Evolutionary conservation across 2,113 vertebrate species (phyloP).

Genomic region (Pollimyrus isidori): DNA sequence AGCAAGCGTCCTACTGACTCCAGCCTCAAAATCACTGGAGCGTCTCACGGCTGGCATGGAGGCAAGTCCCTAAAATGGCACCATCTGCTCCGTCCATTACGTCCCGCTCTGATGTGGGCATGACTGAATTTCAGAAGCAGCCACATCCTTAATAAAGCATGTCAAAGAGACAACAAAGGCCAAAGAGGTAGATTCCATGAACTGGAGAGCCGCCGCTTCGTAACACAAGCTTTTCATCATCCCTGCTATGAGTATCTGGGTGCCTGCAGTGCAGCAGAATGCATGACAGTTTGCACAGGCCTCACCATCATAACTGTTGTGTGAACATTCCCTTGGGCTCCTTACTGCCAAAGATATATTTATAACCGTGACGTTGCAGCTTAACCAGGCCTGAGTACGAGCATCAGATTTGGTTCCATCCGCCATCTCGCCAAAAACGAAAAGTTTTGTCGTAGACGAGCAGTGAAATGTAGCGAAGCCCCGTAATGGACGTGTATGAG

Average conservation of each 20-base stretch:
- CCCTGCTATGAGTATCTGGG: background rate
- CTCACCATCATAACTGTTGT: background rate
- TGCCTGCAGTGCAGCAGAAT: background rate
- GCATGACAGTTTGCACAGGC: background rate
- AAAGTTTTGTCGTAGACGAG: background rate
- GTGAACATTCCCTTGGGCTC: slow-evolving; percentile 1
- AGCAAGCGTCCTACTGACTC: background rate
- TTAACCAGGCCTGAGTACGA: background rate
- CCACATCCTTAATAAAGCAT: background rate
- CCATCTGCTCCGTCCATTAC: too few relatives aligned
- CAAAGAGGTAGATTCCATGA: background rate
- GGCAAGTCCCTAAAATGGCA: background rate
- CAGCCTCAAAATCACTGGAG: background rate
- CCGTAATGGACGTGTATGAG: background rate
- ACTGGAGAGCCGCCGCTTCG: background rate
- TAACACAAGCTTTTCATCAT: background rate
- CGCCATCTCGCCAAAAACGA: background rate
- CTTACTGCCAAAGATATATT: slow-evolving; percentile 2
- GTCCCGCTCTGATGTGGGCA: background rate
- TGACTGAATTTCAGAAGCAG: background rate
- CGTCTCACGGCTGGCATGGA: background rate
- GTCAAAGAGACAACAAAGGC: background rate
- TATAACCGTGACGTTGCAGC: background rate
- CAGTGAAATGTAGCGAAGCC: background rate
- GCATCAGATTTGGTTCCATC: background rate